Percentiles rank a stretch among this genome's conserved stretches.
These are phyloP conservation scores for Percina caprodes DNA, from an alignment of 2,113 vertebrate genomes.

Conservation along the genomic window DNA sequence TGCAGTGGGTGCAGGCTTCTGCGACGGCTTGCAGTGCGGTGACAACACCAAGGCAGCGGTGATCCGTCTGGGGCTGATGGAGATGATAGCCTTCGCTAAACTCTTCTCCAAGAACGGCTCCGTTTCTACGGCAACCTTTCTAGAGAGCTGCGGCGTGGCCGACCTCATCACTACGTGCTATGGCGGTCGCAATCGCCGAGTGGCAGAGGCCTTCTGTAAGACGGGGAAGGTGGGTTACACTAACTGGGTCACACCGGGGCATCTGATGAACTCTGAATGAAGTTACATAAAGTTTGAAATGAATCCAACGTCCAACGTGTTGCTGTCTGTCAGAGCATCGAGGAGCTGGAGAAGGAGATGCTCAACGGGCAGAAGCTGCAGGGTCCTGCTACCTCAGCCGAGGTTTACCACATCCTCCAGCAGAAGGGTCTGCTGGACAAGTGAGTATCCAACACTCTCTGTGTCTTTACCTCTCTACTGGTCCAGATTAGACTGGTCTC, in stretches of 20 bases:
- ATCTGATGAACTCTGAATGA: too few species aligned
- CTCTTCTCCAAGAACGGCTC: constrained; percentile 85
- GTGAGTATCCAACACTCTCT: constrained; percentile 76
- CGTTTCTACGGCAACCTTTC: constrained; percentile 86
- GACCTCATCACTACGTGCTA: constrained; percentile 96
- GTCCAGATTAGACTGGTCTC: too few species aligned
- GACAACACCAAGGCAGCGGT: constrained; percentile 94
- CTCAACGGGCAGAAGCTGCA: constrained; percentile 95
- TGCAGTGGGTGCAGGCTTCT: constrained; percentile 92
- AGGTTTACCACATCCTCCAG: constrained; percentile 89
- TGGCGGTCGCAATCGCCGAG: constrained; percentile 89
- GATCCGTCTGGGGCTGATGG: constrained; percentile 93
- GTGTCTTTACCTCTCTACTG: too few species aligned
- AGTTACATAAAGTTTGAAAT: too few species aligned
- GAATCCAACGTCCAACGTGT: neutral
- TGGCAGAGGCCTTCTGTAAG: constrained; percentile 89
- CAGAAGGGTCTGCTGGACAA: constrained; percentile 86
- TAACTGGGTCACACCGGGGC: too few species aligned
- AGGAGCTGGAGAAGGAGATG: constrained; percentile 92
- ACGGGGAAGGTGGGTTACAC: constrained; percentile 87
- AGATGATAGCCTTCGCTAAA: constrained; percentile 91
- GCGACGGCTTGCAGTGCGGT: constrained; percentile 90
- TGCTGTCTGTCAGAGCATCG: constrained; percentile 84
- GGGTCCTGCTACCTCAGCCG: constrained; percentile 90
- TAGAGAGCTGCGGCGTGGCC: constrained; percentile 93